Evolutionary conservation across 2,888 invertebrate species (phyloP).

Genomic region (Ceriagrion tenellum): DNA sequence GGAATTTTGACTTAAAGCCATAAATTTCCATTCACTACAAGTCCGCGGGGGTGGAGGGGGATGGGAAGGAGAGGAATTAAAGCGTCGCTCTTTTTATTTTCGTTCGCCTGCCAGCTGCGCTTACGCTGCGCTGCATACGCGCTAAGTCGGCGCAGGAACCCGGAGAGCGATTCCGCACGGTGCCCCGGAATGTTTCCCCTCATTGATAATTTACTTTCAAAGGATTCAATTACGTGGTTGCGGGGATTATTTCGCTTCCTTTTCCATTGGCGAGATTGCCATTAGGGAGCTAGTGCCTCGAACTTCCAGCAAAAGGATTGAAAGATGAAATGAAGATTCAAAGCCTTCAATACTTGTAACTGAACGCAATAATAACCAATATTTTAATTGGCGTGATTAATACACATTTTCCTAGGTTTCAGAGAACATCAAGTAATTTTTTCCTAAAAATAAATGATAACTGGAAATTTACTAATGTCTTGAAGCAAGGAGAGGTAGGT

Average conservation of each 20-base stretch:
- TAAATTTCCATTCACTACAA: conserved; percentile 53
- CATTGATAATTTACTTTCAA: conserved; percentile 54
- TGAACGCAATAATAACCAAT: no score
- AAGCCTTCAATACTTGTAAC: background rate
- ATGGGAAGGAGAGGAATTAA: conserved; percentile 24
- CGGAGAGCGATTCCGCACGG: background rate
- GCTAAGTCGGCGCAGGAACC: conserved; percentile 15
- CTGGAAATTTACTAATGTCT: no score
- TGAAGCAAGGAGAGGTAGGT: no score
- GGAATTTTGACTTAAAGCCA: conserved; percentile 64
- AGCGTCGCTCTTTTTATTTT: conserved; percentile 7
- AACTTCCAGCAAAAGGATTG: background rate
- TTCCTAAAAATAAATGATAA: no score
- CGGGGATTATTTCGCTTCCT: background rate
- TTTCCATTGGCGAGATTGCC: background rate
- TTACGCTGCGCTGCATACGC: conserved; percentile 46
- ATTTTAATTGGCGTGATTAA: no score
- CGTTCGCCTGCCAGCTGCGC: conserved; percentile 23
- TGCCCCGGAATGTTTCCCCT: background rate
- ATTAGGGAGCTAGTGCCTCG: background rate
- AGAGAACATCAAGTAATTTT: no score
- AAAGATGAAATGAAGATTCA: background rate
- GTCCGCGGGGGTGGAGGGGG: background rate
- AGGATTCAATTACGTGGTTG: conserved; percentile 30
- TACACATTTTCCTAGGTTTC: no score